Percentiles rank a stretch among this genome's conserved stretches.
Conservation (phyloP, 2,888 invertebrate genomes). For the Crocallis elinguaria region DNA sequence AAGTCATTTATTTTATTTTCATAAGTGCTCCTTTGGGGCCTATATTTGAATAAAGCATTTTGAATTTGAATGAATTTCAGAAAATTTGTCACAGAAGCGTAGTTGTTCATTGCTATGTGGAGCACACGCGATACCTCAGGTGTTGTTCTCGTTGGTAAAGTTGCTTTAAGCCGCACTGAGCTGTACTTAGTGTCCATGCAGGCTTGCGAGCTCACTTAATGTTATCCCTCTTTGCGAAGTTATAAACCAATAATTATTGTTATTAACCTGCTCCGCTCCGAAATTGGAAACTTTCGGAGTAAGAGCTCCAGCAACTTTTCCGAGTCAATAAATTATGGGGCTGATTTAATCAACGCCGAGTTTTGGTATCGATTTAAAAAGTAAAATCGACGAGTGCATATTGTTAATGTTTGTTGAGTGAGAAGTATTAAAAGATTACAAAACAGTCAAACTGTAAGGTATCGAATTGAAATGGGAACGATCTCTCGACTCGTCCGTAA, state of each 20-base stretch:
- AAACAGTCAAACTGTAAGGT: constrained; percentile 72
- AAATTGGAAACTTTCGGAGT: constrained; percentile 20
- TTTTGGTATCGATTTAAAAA: constrained; percentile 12
- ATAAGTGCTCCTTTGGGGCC: too few relatives aligned
- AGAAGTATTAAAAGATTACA: constrained; percentile 85
- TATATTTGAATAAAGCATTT: too few relatives aligned
- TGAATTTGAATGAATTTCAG: constrained; percentile 29
- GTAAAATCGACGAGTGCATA: constrained; percentile 57
- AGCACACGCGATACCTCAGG: constrained; percentile 64
- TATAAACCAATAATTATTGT: constrained; percentile 54
- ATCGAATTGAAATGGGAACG: constrained; percentile 77
- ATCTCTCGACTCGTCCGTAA: constrained; percentile 71
- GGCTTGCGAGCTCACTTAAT: constrained; percentile 64
- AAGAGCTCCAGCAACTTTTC: constrained; percentile 19
- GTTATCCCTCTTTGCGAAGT: constrained; percentile 60
- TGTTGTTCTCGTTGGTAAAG: constrained; percentile 73
- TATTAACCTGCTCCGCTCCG: constrained; percentile 34
- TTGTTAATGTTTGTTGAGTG: constrained; percentile 75
- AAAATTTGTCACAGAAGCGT: constrained; percentile 26
- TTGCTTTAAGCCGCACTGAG: constrained; percentile 74
- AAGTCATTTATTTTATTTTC: too few relatives aligned
- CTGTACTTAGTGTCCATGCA: constrained; percentile 66
- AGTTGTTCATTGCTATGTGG: constrained; percentile 50
- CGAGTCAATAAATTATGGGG: constrained; percentile 7
- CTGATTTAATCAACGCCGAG: constrained; percentile 15